Evolutionary conservation across 2,113 vertebrate species (phyloP).

Genomic region (Propithecus coquereli): DNA sequence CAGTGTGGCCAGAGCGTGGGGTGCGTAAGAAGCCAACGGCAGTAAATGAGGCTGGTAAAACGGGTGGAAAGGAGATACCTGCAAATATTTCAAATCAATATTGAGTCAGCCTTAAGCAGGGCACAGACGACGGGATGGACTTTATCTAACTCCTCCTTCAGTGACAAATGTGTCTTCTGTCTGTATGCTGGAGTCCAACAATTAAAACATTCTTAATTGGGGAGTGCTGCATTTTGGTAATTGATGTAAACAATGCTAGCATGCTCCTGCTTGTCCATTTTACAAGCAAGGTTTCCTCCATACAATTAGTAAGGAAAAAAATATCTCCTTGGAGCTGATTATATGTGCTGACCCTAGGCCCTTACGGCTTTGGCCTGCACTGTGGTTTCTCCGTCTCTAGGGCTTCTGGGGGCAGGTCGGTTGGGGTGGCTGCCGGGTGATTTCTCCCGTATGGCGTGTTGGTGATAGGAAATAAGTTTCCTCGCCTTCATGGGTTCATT

Average conservation of each 20-base stretch:
- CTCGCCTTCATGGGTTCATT: not conserved
- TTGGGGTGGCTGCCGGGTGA: not conserved
- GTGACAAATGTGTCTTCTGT: not conserved
- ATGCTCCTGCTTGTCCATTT: not conserved
- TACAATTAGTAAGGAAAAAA: not conserved
- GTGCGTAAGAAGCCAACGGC: not conserved
- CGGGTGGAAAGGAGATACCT: not conserved
- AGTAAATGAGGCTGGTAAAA: not conserved
- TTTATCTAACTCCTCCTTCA: not conserved
- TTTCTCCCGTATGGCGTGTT: not conserved
- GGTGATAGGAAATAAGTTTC: not conserved
- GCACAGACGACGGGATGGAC: not conserved
- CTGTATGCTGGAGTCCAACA: not conserved
- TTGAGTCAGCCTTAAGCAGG: not conserved
- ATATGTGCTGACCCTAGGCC: not conserved
- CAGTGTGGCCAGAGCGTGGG: not conserved
- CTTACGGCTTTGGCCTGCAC: fast-evolving
- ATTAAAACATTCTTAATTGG: not conserved
- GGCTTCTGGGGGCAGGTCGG: not conserved
- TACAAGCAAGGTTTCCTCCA: not conserved
- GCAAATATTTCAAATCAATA: not conserved
- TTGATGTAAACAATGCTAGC: not conserved
- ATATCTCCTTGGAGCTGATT: not conserved
- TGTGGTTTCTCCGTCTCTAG: not conserved
- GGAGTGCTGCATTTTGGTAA: not conserved